A percentile compares a stretch with the other conserved stretches of the same genome.
These are phyloP conservation scores for Branchellion lobata DNA, from an alignment of 2,888 invertebrate genomes.

Conservation along the genomic window DNA sequence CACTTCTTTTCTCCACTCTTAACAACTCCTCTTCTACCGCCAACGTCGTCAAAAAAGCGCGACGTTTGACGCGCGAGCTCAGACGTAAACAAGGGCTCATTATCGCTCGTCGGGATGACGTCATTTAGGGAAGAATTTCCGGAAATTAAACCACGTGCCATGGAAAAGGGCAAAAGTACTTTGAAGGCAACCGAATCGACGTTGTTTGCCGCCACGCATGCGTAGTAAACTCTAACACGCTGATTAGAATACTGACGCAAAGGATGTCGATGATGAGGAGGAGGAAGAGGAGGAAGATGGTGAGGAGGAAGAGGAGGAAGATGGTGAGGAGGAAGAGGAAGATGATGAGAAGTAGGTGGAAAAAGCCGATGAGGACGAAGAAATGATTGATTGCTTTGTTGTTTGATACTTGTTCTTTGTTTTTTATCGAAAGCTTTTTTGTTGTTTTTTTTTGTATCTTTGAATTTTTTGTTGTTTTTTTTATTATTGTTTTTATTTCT, in stretches of 20 bases:
- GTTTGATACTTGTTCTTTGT: not conserved
- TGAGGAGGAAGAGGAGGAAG: not conserved
- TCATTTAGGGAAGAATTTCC: not conserved
- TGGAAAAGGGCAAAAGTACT: constrained; percentile 20
- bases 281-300: not conserved
- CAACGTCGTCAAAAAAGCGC: too few relatives aligned
- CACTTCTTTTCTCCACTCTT: not conserved
- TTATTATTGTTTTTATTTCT: not conserved
- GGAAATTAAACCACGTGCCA: constrained; percentile 4
- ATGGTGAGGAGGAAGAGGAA: not conserved
- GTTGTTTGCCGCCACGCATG: constrained; percentile 19
- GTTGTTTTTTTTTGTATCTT: not conserved
- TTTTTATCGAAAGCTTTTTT: not conserved
- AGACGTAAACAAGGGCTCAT: not conserved
- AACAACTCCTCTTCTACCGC: not conserved
- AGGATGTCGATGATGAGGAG: constrained; percentile 15
- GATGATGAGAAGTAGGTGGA: too few relatives aligned
- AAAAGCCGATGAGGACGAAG: too few relatives aligned
- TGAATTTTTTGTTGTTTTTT: constrained; percentile 9
- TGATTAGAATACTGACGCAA: not conserved
- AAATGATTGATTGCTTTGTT: not conserved
- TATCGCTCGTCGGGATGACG: not conserved
- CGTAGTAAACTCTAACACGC: constrained; percentile 15
- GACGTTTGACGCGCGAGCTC: too few relatives aligned
- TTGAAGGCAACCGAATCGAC: constrained; percentile 19